phyloP scores from a whole-genome alignment of 1,140 invertebrate species.

The Papilio dardanus region DNA sequence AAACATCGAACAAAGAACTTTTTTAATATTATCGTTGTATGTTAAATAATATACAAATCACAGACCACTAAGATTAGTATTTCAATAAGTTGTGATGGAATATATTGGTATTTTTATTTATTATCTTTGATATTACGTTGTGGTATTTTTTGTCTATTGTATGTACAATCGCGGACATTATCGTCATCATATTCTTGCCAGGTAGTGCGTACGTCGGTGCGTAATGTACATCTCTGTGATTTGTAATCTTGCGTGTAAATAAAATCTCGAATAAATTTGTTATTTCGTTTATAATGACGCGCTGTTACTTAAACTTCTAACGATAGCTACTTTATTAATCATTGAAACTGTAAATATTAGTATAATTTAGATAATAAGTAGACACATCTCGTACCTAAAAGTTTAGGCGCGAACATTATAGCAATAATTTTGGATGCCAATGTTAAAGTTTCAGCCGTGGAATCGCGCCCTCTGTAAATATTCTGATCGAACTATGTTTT shows the following conservation, averaged over 20 bases:
- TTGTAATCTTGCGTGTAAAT: slow-evolving; percentile 78
- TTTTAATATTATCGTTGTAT: slow-evolving; percentile 29
- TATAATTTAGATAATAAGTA: slow-evolving; percentile 71
- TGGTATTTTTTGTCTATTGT: slow-evolving; percentile 13
- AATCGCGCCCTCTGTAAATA: slow-evolving; percentile 74
- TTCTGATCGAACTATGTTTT: slow-evolving; percentile 53
- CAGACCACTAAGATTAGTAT: slow-evolving; percentile 6
- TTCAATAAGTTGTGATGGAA: slow-evolving; percentile 18
- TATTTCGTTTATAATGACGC: slow-evolving; percentile 79
- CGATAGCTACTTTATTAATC: slow-evolving; percentile 66
- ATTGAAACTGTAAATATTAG: slow-evolving; percentile 78
- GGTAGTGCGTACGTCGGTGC: slow-evolving; percentile 53
- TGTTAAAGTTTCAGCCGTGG: slow-evolving; percentile 67
- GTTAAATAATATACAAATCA: slow-evolving; percentile 33
- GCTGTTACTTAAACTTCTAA: slow-evolving; percentile 67
- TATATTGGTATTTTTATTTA: slow-evolving; percentile 24
- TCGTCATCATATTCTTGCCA: slow-evolving; percentile 60
- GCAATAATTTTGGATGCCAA: slow-evolving; percentile 80
- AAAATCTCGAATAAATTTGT: slow-evolving; percentile 78
- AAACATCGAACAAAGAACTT: slow-evolving; percentile 35
- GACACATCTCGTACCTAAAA: slow-evolving; percentile 78
- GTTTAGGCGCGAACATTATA: slow-evolving; percentile 72
- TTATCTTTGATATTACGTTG: slow-evolving; percentile 31
- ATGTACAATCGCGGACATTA: not conserved
- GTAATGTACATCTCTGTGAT: slow-evolving; percentile 74